Evolutionary conservation across 92 coral and sea anemone genomes (phyloP).

Genomic region (Epizoanthus stellaris): DNA sequence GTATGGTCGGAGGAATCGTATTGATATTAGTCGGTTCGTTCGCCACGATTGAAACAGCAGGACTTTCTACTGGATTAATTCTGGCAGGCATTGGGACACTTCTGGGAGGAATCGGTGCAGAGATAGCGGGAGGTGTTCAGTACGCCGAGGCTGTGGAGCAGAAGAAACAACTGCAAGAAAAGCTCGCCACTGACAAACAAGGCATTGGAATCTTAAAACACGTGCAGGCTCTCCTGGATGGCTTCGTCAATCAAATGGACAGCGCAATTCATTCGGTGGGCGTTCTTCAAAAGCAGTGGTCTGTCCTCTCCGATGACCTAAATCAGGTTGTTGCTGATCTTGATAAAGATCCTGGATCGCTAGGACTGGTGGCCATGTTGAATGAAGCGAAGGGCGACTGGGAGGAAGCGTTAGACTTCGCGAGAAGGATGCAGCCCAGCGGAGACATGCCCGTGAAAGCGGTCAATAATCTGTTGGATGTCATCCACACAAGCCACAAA

Average conservation of each 20-base stretch:
- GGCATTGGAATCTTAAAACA: slow-evolving; percentile 44
- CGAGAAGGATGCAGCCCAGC: slow-evolving; percentile 42
- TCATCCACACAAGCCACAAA: slow-evolving; percentile 23
- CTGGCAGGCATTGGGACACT: slow-evolving; percentile 37
- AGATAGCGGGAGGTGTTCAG: slow-evolving; percentile 47
- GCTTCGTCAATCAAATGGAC: slow-evolving; percentile 21
- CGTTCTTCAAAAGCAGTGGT: slow-evolving; percentile 42
- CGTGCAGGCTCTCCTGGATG: slow-evolving; percentile 42
- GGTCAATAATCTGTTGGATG: slow-evolving; percentile 42
- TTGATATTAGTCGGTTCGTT: slow-evolving; percentile 44
- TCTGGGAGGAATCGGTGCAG: slow-evolving; percentile 43
- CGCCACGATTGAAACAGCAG: slow-evolving; percentile 39
- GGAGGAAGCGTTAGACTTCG: slow-evolving; percentile 49
- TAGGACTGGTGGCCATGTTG: slow-evolving; percentile 40
- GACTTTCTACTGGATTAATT: slow-evolving; percentile 39
- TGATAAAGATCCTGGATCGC: slow-evolving; percentile 18
- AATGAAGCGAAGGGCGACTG: slow-evolving; percentile 38
- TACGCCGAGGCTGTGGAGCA: slow-evolving; percentile 25
- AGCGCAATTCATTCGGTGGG: not conserved
- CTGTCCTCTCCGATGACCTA: slow-evolving; percentile 40
- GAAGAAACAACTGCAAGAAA: slow-evolving; percentile 5
- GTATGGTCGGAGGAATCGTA: slow-evolving; percentile 25
- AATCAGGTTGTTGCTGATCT: slow-evolving; percentile 32
- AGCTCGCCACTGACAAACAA: slow-evolving; percentile 36
- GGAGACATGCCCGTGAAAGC: slow-evolving; percentile 47